These are phyloP conservation scores for Galerucella calmariensis DNA, from an alignment of 2,888 invertebrate species.

Conservation along the genomic window DNA sequence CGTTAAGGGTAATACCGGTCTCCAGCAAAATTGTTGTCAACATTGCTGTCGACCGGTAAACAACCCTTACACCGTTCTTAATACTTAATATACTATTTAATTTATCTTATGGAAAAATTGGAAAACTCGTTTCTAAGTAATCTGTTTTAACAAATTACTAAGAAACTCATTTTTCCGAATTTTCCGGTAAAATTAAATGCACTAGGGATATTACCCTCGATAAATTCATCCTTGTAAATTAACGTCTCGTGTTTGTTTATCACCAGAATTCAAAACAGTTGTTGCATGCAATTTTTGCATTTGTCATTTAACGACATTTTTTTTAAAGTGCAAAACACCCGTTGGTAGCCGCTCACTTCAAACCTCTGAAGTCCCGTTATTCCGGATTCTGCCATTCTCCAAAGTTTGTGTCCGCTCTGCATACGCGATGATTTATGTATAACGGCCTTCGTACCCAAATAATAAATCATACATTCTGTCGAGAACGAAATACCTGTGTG, in stretches of 20 bases:
- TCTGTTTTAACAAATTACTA: too few relatives aligned
- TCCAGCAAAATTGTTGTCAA: too few relatives aligned
- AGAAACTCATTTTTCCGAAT: too few relatives aligned
- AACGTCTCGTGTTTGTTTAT: background rate
- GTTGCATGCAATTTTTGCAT: background rate
- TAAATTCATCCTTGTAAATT: too few relatives aligned
- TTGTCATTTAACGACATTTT: slow-evolving; percentile 1
- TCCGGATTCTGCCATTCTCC: slow-evolving; percentile 14
- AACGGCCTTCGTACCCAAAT: slow-evolving; percentile 40
- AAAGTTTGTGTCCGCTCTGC: slow-evolving; percentile 34
- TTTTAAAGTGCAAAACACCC: background rate
- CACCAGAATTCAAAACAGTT: background rate
- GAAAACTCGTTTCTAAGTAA: too few relatives aligned
- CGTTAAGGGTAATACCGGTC: too few relatives aligned
- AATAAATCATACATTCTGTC: slow-evolving; percentile 45
- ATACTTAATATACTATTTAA: too few relatives aligned
- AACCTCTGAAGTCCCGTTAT: background rate
- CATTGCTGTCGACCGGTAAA: too few relatives aligned
- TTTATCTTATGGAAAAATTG: too few relatives aligned
- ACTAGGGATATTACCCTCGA: too few relatives aligned
- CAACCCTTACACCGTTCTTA: too few relatives aligned
- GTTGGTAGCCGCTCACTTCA: background rate
- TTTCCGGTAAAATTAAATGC: too few relatives aligned
- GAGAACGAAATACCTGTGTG: slow-evolving; percentile 42
- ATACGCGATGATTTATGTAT: slow-evolving; percentile 42